Evolutionary conservation across 2,797 vertebrate genomes (phyloP), one percentile per base, ranked within the genome.

Genomic region (Mormyrops boulengeri): DNA sequence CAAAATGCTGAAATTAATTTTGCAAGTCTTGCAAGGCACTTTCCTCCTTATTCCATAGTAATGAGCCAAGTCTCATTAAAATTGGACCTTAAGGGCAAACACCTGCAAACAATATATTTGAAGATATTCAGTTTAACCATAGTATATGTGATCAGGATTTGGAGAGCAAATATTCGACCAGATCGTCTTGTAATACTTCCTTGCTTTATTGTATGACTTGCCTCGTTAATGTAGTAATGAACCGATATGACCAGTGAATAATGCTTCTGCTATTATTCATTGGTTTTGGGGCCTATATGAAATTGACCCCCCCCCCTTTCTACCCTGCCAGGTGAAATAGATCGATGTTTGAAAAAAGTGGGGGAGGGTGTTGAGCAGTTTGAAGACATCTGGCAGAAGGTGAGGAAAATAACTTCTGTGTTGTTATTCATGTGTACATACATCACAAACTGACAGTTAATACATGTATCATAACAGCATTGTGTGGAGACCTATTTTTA

Each of bases 301-400:
- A 85, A 73, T 73, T 62, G 49, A 17, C 50, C 34, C 19, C 11
- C 22, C 66, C n/a, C 88, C 73, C 1, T 34, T 77, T 89, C 91
- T 93, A 6, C 52, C 17, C 41, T 82, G 7, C 0, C 92, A 96
- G 97, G 96, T 93, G 97, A 98, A 96, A 97, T 97, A 95, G 97
- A 98, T 94, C 97, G 97, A 96, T 98, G 97, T 96, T 95, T 97
- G 95, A 97, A 98, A 96, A 98, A 98, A 95, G 97, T 98, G 93
- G 96, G 96, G 52, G 97, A 97, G 90, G 97, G 97, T 0, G 97
- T 98, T n/a, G 97, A 98, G 91, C 97, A 97, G 92, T 98, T 98
- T 92, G 97, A 98, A 95, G 97, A 98, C 91, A 97, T 98, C 89
- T 98, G 97, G 97, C 97, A 97, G 93, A 98, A 98, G 97, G 97